Evolutionary conservation across 53 echinoderm and acorn worm genomes (phyloP), one percentile per base, ranked within the genome.

Genomic region (Henricia sp.): DNA sequence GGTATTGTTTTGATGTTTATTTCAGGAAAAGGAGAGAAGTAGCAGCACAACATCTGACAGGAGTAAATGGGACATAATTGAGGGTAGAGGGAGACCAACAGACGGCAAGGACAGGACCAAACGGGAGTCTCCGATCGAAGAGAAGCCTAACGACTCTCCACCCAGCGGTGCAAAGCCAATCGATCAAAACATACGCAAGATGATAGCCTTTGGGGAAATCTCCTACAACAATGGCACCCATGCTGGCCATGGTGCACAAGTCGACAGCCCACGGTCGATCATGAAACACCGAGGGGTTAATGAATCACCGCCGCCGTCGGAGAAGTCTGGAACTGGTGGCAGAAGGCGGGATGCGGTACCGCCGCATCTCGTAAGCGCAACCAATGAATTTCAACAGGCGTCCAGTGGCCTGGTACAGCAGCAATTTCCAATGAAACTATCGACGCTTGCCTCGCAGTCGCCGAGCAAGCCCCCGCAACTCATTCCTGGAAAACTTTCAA

Each of bases 371-470:
- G 56, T 94, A 60, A 97, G 97, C 64, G 89, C 94, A 24, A 94
- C 97, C 27, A 97, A 97, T 64, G 92, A 97, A 52, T 68, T 93
- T n/a, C n/a, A n/a, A 54, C 88, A 85, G 72, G 75, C 78, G 5
- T 42, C 85, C 29, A 78, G 82, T 40, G 90, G 88, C 51, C 80
- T 76, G 74, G 87, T 87, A 51, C 88, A 85, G 33, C 97, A 97
- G 74, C 86, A 90, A 50, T 84, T 97, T 10, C 94, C 97, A 0
- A 50, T 94, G 83, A 94, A 97, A 82, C 90, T 94, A 59, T 93
- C 96, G 6, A 77, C 67, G 37, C 74, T 90, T 16, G 86, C 77
- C 50, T 73, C 85, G 17, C 59, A 67, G 17, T 50, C 92, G 4
- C 28, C 84, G 19, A 14, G 20, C 52, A 71, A 75, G 72, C 75